phyloP scores from a whole-genome alignment of 2,113 vertebrate genomes.

The Anoplopoma fimbria region DNA sequence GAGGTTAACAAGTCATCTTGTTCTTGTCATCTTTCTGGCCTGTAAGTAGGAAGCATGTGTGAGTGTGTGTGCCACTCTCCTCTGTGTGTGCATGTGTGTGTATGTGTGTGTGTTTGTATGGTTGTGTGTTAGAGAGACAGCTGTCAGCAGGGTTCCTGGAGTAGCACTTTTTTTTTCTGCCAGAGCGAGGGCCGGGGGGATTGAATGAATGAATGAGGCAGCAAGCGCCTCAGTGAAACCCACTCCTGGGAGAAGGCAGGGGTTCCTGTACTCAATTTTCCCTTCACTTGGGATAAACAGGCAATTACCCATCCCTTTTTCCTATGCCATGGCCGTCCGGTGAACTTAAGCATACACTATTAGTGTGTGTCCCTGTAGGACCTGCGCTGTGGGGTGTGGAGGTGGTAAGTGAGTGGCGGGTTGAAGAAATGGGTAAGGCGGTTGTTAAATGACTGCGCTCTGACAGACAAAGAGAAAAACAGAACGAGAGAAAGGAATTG shows the following conservation, averaged over 20 bases:
- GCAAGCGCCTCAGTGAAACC: slow-evolving; percentile 76
- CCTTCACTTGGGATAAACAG: slow-evolving; percentile 95
- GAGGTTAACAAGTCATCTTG: slow-evolving; percentile 85
- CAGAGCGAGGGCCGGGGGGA: slow-evolving; percentile 76
- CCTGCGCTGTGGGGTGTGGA: slow-evolving; percentile 76
- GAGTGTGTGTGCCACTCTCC: slow-evolving; percentile 42
- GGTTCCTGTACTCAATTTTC: slow-evolving; percentile 88
- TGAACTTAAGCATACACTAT: slow-evolving; percentile 95
- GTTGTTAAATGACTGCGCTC: slow-evolving; percentile 75
- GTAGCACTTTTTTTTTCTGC: slow-evolving; percentile 75
- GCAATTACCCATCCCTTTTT: slow-evolving; percentile 95
- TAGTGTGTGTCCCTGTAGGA: slow-evolving; percentile 94
- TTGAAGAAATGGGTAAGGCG: slow-evolving; percentile 73
- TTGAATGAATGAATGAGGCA: slow-evolving; percentile 77
- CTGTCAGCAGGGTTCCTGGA: slow-evolving; percentile 83
- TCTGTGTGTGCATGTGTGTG: background rate
- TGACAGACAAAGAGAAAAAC: slow-evolving; percentile 60
- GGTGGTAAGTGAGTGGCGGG: slow-evolving; percentile 68
- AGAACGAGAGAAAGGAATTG: slow-evolving; percentile 29
- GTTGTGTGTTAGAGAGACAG: slow-evolving; percentile 65
- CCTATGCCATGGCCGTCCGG: slow-evolving; percentile 89
- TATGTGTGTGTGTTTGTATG: slow-evolving; percentile 21
- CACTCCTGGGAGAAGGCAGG: slow-evolving; percentile 78
- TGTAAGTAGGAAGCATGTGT: slow-evolving; percentile 49
- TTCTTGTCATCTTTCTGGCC: slow-evolving; percentile 81